Base-by-base conservation (phyloP, 1,140 invertebrate genomes). In the Neodiprion lecontei region DNA sequence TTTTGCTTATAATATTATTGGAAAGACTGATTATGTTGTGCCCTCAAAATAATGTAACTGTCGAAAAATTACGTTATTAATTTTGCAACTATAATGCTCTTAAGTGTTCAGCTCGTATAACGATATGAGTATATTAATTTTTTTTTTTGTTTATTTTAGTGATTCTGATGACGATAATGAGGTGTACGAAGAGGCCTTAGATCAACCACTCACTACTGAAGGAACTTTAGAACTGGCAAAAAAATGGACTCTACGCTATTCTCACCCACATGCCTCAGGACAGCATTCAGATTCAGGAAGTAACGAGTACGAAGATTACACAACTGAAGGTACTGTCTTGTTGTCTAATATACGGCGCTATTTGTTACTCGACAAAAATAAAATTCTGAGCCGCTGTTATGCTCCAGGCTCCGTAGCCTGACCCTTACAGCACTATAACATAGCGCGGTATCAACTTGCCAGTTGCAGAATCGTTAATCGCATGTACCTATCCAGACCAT, bases 141-240 rank as follows among this genome's bases (percentile, higher is more conserved):
- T 71, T 70, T 70, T 67, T 78, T 66, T 75, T 77, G 48, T 74
- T 77, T 66, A 72, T 72, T 81, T 76, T 75, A 91, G 90, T 85
- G 89, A 91, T 85, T 90, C 89, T 28, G 91, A 91, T 69, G 90
- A 91, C 47, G 89, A 91, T 70, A 91, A 92, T 74, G 90, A 91
- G 77, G 91, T 89, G 1, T 91, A 90, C 77, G 91, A 92, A 72
- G 91, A 92, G 82, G 91, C 91, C 7, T 84, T 92, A 70, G 91
- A 92, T 76, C 90, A 91, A 76, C 91, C 91, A 8, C 76, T 92
- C 14, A 93, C 91, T 12, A 91, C 91, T 14, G 92, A 93, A 83
- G 92, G 91, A 74, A 93, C 92, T 11, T 86, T 92, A 21, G 89
- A 91, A 79, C 87, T 93, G 71, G 91, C 92, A 7, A 92, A 93